phyloP scores from a whole-genome alignment of 1,140 invertebrate genomes.

The Zaprionus capensis region DNA sequence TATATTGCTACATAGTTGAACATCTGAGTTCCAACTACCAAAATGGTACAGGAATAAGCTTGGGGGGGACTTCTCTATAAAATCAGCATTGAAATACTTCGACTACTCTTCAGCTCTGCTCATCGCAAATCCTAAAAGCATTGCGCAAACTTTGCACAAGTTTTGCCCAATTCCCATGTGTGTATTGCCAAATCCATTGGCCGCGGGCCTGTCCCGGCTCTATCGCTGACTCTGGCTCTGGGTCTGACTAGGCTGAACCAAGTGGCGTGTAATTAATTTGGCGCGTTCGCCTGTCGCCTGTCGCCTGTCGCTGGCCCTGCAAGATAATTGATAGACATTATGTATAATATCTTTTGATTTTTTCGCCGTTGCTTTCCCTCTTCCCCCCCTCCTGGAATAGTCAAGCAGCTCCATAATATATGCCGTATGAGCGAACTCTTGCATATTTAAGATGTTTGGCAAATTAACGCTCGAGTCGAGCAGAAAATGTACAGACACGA shows the following conservation, averaged over 20 bases:
- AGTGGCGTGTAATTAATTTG: slow-evolving; percentile 23
- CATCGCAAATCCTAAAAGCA: slow-evolving; percentile 7
- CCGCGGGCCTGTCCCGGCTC: not conserved
- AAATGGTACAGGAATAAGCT: not conserved
- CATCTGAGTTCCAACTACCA: not conserved
- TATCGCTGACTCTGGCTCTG: not conserved
- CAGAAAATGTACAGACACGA: not conserved
- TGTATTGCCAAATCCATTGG: slow-evolving; percentile 7
- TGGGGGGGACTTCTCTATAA: not conserved
- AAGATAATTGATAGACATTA: slow-evolving; percentile 13
- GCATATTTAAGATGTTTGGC: slow-evolving; percentile 16
- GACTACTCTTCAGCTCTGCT: not conserved
- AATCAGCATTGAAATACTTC: not conserved
- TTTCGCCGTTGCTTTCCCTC: not conserved
- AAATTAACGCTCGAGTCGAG: slow-evolving; percentile 6
- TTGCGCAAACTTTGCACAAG: not conserved
- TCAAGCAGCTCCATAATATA: not conserved
- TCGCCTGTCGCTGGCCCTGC: slow-evolving; percentile 9
- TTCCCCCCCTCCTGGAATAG: not conserved
- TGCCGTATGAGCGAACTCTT: not conserved
- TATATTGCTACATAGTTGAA: no score
- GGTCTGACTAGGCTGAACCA: not conserved
- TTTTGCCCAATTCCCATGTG: slow-evolving; percentile 3
- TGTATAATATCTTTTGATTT: slow-evolving; percentile 14
- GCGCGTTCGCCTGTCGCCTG: slow-evolving; percentile 8